A percentile compares a stretch with the other conserved stretches of the same genome.
Conservation (phyloP, 2,113 vertebrate genomes). For the Callorhinus ursinus region DNA sequence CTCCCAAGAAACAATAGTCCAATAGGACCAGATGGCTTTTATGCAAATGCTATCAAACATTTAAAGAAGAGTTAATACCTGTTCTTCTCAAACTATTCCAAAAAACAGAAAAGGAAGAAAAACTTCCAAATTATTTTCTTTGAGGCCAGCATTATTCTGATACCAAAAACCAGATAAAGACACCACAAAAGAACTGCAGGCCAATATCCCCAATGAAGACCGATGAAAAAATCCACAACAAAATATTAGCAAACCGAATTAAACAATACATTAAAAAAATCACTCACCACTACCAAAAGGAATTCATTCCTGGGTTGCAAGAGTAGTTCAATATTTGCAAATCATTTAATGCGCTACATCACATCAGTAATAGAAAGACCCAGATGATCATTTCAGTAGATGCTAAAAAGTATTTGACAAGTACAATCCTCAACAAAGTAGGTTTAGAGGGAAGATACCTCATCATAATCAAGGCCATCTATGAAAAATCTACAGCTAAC, state of each 20-base stretch:
- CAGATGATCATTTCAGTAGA: background rate
- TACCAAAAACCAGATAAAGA: background rate
- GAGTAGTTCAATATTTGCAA: background rate
- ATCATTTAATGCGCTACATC: background rate
- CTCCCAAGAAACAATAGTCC: background rate
- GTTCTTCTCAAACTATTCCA: background rate
- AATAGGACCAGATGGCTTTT: background rate
- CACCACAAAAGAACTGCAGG: background rate
- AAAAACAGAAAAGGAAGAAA: background rate
- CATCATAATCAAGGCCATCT: background rate
- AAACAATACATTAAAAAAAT: background rate
- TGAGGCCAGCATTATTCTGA: background rate
- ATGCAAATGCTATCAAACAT: background rate
- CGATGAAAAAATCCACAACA: background rate
- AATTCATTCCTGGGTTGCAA: background rate
- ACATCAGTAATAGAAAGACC: background rate
- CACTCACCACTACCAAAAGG: background rate
- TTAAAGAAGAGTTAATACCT: background rate
- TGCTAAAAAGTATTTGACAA: background rate
- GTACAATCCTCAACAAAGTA: background rate
- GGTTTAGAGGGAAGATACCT: background rate
- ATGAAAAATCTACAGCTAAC: background rate
- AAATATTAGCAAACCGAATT: background rate
- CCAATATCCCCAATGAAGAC: background rate
- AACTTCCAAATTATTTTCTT: background rate